Evolutionary conservation across 2,113 vertebrate species (phyloP), one percentile per base, ranked within the genome.

Genomic region (Ranitomeya imitator): DNA sequence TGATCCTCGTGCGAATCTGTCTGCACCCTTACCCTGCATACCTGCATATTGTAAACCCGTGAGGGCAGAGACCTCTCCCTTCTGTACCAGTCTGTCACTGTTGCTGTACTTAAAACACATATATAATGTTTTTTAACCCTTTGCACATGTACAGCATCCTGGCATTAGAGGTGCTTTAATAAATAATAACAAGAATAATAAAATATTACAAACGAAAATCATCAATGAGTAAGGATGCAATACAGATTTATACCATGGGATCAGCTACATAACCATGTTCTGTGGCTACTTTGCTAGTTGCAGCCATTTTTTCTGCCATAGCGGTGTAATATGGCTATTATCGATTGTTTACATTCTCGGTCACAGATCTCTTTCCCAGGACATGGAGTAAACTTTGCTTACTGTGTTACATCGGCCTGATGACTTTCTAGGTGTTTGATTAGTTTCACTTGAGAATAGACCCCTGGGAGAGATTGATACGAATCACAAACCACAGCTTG

Each of bases 361-460:
- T 16, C 26, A 10, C 55, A 60, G 79, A 60, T 60, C 55, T 61
- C 16, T 12, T 80, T n/a, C 51, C 65, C 51, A 71, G 63, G 13
- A 15, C 61, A 67, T 23, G 23, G 23, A 65, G 11, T 55, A 26
- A 59, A 69, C 67, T 59, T 85, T 85, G 67, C 67, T 31, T 71
- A 74, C 51, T 59, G 65, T 16, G 18, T 61, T 60, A 26, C 45
- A 61, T 26, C 74, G 54, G 5, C 2, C 45, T 55, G 78, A 69
- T 79, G 63, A 79, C 86, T 87, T 76, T 91, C 92, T 94, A 95
- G 94, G 93, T 94, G 93, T 92, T 91, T 91, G 92, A 89, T 90
- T 91, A 91, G 92, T 91, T 90, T 54, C 0, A 78, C 84, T 90
- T 91, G 45, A 90, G 91, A 89, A 92, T 15, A 7, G 89, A 90